Conservation (phyloP, 2,113 vertebrate genomes). For the Tupaia tana region DNA sequence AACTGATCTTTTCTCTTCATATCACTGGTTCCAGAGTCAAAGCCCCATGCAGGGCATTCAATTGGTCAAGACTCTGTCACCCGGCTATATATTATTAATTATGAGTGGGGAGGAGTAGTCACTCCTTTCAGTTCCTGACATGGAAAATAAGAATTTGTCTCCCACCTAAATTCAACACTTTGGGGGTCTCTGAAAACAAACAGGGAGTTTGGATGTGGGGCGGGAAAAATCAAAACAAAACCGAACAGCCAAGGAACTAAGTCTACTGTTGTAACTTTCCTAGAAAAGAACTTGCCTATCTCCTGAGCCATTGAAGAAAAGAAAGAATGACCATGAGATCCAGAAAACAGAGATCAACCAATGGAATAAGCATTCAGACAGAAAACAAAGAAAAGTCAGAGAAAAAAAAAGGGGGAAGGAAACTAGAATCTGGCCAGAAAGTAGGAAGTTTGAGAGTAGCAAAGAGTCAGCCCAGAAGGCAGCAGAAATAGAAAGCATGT, state of each 20-base stretch:
- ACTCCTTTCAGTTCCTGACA: background rate
- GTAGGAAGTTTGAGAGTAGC: background rate
- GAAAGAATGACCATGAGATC: background rate
- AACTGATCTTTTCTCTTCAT: background rate
- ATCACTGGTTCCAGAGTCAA: background rate
- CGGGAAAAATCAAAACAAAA: background rate
- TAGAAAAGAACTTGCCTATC: background rate
- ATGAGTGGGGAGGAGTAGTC: background rate
- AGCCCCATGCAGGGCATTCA: background rate
- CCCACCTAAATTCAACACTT: background rate
- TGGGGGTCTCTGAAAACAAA: background rate
- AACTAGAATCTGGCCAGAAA: background rate
- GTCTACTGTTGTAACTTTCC: background rate
- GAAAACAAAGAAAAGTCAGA: background rate
- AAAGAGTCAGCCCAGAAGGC: background rate
- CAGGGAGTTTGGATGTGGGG: background rate
- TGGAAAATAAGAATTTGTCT: background rate
- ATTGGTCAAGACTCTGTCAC: background rate
- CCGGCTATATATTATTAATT: background rate
- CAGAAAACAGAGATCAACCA: background rate
- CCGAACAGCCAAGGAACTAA: background rate
- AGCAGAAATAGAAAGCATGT: background rate
- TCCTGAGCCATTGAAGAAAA: background rate
- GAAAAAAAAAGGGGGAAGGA: background rate
- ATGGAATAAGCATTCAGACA: background rate